phyloP scores from a whole-genome alignment of 2,888 invertebrate species.

The Archips xylosteana region DNA sequence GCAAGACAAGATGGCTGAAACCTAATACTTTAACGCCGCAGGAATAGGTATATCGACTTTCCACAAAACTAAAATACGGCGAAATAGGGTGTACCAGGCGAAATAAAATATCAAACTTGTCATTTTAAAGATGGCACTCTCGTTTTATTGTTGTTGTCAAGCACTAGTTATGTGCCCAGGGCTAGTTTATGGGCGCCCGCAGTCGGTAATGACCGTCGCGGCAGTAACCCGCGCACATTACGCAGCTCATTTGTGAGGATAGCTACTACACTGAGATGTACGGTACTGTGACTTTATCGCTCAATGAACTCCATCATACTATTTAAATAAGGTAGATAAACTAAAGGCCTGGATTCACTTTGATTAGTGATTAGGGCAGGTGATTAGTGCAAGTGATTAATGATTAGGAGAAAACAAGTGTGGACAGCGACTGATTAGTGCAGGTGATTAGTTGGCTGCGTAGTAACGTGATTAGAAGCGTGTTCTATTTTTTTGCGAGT shows the following conservation, averaged over 20 bases:
- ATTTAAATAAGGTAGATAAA: constrained; percentile 7
- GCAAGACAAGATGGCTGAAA: neutral
- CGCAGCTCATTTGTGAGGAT: constrained; percentile 18
- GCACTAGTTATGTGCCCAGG: constrained; percentile 17
- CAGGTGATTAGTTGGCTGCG: no score
- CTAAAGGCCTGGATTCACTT: no score
- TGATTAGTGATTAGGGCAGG: no score
- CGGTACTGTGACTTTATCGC: constrained; percentile 8
- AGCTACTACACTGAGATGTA: constrained; percentile 6
- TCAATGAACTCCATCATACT: constrained; percentile 7
- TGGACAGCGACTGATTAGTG: no score
- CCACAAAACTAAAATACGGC: neutral
- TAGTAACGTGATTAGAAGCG: no score
- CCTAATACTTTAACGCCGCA: neutral
- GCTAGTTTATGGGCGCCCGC: constrained; percentile 12
- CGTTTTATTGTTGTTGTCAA: constrained; percentile 17
- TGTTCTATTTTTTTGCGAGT: no score
- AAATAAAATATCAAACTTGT: neutral
- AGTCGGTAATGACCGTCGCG: constrained; percentile 16
- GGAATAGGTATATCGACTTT: neutral
- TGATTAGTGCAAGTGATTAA: no score
- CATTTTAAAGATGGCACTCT: neutral
- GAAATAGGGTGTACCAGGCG: neutral
- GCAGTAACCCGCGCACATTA: constrained; percentile 18
- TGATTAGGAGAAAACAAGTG: no score